Evolutionary conservation across 2,113 vertebrate genomes (phyloP), one percentile per base, ranked within the genome.

Genomic region (Muntiacus reevesi): DNA sequence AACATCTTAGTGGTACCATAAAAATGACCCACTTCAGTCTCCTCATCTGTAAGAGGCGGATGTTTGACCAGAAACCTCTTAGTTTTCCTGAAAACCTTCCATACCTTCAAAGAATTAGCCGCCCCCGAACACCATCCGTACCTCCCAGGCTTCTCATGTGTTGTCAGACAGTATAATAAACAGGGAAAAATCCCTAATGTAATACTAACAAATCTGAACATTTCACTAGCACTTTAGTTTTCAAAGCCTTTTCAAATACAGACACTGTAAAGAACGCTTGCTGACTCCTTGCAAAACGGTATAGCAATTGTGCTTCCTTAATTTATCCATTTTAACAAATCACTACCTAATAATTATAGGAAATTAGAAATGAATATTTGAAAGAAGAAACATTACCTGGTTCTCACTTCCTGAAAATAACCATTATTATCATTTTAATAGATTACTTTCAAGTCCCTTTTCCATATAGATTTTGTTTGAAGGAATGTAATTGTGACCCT

Each of bases 91-190:
- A 55, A 27, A 54, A 7, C 54, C 74, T 54, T 28, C 45, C 21
- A 21, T 64, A 21, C 54, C 33, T 10, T 52, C 54, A 23, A 7
- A 23, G 83, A 30, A 40, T 36, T 50, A 16, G 36, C 36, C 2
- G 2, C 40, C 52, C 28, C 7, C 6, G 0, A 12, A 8, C 23
- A 30, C 6, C 14, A 36, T n/a, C 74, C 5, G 5, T 5, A 36
- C 76, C 23, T 28, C 47, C 17, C 28, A 47, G 7, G n/a, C 57
- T 52, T 71, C 67, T 79, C 92, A 19, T 62, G 36, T 52, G 33
- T 62, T 8, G 10, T 67, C 36, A 36, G 36, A n/a, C 52, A 7
- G 85, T 21, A 0, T 21, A 6, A 76, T 19, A 62, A 47, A 78
- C n/a, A 16, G 33, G 84, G 21, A 1, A 55, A n/a, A 55, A 45